Base-by-base conservation (phyloP, 2,797 vertebrate species). In the Moxostoma hubbsi region DNA sequence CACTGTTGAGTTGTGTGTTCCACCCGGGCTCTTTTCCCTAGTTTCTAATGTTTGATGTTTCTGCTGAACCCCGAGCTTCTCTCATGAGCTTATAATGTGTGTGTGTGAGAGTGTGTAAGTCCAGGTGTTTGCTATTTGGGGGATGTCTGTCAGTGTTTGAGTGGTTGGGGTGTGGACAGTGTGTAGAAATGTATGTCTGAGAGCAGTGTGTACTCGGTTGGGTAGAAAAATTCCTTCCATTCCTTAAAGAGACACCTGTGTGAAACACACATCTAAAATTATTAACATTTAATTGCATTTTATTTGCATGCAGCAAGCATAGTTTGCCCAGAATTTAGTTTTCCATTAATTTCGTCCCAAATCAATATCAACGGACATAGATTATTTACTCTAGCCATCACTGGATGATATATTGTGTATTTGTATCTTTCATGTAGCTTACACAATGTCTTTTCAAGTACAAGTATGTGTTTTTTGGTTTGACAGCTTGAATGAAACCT, bases 91-190 rank as follows among this genome's bases (percentile, higher is more conserved):
- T 58, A 68, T 71, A 55, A 16, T 72, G 59, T 74, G 59, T 62
- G 54, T 57, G 12, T 16, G 67, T 72, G 66, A 43, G 55, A 51
- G 58, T 55, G 36, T 36, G 36, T 36, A 69, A 90, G 88, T 87
- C 93, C 93, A 94, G 92, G 92, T 93, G 91, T 89, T 87, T 71
- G 81, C 81, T 91, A 90, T 93, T 95, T 95, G 92, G 92, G 91
- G 94, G 90, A 92, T 95, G 94, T 96, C 95, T 95, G 94, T 96
- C 95, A 95, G 89, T 94, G 81, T 75, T 90, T 81, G 86, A 86
- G 88, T 90, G 90, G 88, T 68, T 87, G 82, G 88, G 84, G 79
- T 83, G 66, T 81, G 36, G 81, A 71, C 68, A 7, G 43, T 70
- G 57, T 53, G 55, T 78, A 43, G 62, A 46, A 70, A 61, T 58